Evolutionary conservation across 2,888 invertebrate genomes (phyloP).

Genomic region (Tetheella fluctuosa): DNA sequence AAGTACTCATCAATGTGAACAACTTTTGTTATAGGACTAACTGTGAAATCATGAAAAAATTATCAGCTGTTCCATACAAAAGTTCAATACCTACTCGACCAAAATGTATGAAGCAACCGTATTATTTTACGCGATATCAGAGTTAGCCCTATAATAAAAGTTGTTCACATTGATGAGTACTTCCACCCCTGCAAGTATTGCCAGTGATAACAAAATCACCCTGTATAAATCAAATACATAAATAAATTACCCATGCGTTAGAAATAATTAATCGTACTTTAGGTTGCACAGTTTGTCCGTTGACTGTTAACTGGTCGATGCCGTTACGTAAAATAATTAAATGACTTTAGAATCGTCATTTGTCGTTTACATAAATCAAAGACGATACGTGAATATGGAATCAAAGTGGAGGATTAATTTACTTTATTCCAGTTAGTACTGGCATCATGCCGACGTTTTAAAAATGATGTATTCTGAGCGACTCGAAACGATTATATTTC

Average conservation of each 20-base stretch:
- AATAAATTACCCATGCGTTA: neutral
- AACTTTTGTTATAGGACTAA: too few relatives aligned
- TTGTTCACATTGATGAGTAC: too few relatives aligned
- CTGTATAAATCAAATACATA: neutral
- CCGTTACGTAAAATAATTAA: neutral
- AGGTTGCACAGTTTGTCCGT: neutral
- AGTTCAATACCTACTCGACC: too few relatives aligned
- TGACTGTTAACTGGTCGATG: neutral
- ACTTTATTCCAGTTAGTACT: slow-evolving; percentile 8
- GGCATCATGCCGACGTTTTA: neutral
- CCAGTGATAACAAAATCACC: too few relatives aligned
- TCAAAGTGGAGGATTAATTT: slow-evolving; percentile 8
- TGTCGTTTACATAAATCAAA: neutral
- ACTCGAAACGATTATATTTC: neutral
- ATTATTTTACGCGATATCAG: too few relatives aligned
- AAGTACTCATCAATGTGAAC: too few relatives aligned
- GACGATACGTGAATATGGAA: slow-evolving; percentile 8
- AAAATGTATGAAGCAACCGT: too few relatives aligned
- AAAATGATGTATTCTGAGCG: neutral
- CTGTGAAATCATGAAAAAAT: too few relatives aligned
- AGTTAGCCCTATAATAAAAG: too few relatives aligned
- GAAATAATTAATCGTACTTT: neutral
- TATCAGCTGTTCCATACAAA: too few relatives aligned
- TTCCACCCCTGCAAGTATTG: too few relatives aligned
- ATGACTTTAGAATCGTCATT: neutral